Evolutionary conservation across 2,888 invertebrate genomes (phyloP).

Genomic region (Idaea straminata): DNA sequence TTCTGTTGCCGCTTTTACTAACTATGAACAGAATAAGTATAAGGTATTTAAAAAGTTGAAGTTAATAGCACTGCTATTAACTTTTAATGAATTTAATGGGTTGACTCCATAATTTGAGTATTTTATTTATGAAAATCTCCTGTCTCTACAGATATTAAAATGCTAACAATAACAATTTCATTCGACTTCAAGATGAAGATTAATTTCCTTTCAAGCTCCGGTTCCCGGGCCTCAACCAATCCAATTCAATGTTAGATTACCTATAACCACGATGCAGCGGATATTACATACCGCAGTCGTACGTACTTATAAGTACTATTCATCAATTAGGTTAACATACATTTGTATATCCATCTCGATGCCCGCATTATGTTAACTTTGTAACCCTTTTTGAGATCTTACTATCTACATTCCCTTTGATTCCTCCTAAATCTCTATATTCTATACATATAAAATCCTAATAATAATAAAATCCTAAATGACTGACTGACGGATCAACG

Average conservation of each 20-base stretch:
- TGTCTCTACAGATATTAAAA: background rate
- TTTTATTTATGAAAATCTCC: background rate
- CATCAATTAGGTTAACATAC: background rate
- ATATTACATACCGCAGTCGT: constrained; percentile 39
- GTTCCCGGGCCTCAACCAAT: constrained; percentile 29
- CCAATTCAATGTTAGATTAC: constrained; percentile 30
- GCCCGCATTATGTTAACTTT: too few relatives aligned
- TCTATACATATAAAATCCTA: too few relatives aligned
- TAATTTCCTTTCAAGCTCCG: constrained; percentile 47
- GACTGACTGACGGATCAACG: too few relatives aligned
- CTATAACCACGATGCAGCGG: constrained; percentile 35
- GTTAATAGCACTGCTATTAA: too few relatives aligned
- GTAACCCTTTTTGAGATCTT: background rate
- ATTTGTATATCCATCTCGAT: background rate
- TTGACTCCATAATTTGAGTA: background rate
- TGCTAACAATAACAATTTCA: background rate
- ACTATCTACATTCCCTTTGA: background rate
- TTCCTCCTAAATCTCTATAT: too few relatives aligned
- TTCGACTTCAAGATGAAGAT: constrained; percentile 32
- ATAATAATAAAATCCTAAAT: too few relatives aligned
- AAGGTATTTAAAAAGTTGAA: too few relatives aligned
- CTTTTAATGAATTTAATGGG: too few relatives aligned
- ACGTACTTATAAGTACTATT: background rate
- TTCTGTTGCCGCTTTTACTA: too few relatives aligned
- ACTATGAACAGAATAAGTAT: too few relatives aligned